phyloP scores from a whole-genome alignment of 2,113 vertebrate genomes.

The Corythornis madagascariensis region DNA sequence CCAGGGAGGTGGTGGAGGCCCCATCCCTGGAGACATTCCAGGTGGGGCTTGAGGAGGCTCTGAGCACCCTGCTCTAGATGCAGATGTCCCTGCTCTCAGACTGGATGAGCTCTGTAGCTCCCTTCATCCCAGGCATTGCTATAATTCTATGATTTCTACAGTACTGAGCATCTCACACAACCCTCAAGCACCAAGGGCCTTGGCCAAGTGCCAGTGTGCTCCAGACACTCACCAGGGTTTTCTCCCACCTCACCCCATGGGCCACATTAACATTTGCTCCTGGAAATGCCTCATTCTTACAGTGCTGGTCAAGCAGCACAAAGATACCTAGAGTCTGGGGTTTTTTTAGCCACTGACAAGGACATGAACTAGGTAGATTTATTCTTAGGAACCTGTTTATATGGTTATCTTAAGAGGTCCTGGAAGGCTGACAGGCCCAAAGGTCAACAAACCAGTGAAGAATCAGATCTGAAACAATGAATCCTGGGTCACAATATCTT shows the following conservation, averaged over 20 bases:
- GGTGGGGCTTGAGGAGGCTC: no score
- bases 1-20: no score
- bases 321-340: neutral
- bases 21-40: no score
- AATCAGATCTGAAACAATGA: neutral
- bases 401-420: neutral
- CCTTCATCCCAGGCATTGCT: no score
- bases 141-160: no score
- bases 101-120: no score
- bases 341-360: no score
- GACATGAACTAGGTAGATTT: neutral
- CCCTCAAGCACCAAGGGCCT: neutral
- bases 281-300: neutral
- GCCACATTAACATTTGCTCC: neutral
- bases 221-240: neutral
- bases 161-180: neutral
- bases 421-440: neutral
- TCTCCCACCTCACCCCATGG: neutral
- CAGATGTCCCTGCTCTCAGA: no score
- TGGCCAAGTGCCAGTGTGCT: neutral
- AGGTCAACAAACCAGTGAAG: neutral
- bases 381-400: neutral
- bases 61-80: no score
- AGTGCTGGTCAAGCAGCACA: neutral
- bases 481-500: neutral